Evolutionary conservation across 23 tunicate genomes (phyloP), one percentile per base, ranked within the genome.

Genomic region (Aplidium turbinatum): DNA sequence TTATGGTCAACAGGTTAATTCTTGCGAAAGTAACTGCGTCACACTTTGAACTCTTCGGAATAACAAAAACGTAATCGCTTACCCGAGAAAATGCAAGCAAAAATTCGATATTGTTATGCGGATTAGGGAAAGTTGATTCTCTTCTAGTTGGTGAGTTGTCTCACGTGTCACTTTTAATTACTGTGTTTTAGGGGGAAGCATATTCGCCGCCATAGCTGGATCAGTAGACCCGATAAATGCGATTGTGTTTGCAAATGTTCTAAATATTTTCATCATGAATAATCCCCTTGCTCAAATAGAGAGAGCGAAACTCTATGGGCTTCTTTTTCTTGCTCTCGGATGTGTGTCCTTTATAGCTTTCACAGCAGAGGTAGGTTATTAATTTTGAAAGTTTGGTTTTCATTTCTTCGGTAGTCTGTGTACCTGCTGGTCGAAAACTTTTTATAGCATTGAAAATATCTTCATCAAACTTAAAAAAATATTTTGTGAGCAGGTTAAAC

Each of bases 161-260:
- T n/a, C 16, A 42, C 13, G 11, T 42, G 50, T 42, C 11, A 42
- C 50, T 42, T 9, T 18, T 55, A 20, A 18, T 22, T 18, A 18
- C 6, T 18, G 13, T 6, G 6, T 55, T 55, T 30, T 35, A 84
- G 91, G 55, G 42, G 91, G 91, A 54, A 1, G 51, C 22, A 4
- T 84, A 24, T 77, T 77, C 47, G 77, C 91, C 26, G 70, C 68
- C 1, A 45, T 84, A 6, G 84, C 96, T 24, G 96, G 96, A 1
- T 50, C 79, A 42, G 26, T 63, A 5, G 90, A 89, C 30, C 88
- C 96, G 19, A 28, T 89, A 22, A 70, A 62, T 47, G 96, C 96
- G 3, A 68, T 89, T 19, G 52, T 89, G n/a, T 89, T 83, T 60
- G 78, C 96, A 1, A 55, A 68, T 25, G 80, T 89, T 25, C 79